phyloP scores from a whole-genome alignment of 2,797 vertebrate species.

The Diplodus sargus region DNA sequence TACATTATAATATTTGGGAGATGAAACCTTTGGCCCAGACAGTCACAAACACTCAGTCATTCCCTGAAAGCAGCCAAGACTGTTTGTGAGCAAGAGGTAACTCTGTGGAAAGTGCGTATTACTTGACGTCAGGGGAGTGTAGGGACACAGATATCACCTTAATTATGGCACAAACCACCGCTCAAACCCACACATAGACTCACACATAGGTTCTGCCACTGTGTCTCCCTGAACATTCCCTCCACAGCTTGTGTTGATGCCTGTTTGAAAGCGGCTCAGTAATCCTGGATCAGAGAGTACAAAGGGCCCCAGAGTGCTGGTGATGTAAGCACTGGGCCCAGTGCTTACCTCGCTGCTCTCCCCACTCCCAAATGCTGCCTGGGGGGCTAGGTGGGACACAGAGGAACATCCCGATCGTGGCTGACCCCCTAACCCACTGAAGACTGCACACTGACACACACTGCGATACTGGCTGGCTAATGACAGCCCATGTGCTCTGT shows the following conservation, averaged over 20 bases:
- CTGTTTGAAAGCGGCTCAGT: slow-evolving; percentile 75
- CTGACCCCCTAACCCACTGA: slow-evolving; percentile 22
- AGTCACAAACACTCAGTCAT: slow-evolving; percentile 16
- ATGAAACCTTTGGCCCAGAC: slow-evolving; percentile 50
- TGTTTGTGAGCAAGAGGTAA: slow-evolving; percentile 49
- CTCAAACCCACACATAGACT: slow-evolving; percentile 14
- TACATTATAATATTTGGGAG: slow-evolving; percentile 18
- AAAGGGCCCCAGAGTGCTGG: slow-evolving; percentile 74
- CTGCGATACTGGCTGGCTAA: slow-evolving; percentile 10
- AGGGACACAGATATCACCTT: slow-evolving; percentile 20
- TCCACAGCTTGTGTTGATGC: slow-evolving; percentile 61
- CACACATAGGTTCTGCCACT: slow-evolving; percentile 44
- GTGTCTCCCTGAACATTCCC: slow-evolving; percentile 72
- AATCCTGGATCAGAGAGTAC: slow-evolving; percentile 84
- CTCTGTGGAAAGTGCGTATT: slow-evolving; percentile 43
- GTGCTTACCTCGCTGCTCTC: slow-evolving; percentile 50
- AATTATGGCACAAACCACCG: slow-evolving; percentile 35
- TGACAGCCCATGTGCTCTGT: slow-evolving; percentile 41
- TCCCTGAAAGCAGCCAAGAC: slow-evolving; percentile 25
- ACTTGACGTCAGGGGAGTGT: slow-evolving; percentile 12
- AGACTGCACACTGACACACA: slow-evolving; percentile 20
- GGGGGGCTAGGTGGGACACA: slow-evolving; percentile 31
- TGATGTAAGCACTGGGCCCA: slow-evolving; percentile 76
- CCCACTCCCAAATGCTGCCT: slow-evolving; percentile 39
- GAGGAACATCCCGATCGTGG: slow-evolving; percentile 31